Evolutionary conservation across 2,113 vertebrate genomes (phyloP).

Genomic region (Python bivittatus): DNA sequence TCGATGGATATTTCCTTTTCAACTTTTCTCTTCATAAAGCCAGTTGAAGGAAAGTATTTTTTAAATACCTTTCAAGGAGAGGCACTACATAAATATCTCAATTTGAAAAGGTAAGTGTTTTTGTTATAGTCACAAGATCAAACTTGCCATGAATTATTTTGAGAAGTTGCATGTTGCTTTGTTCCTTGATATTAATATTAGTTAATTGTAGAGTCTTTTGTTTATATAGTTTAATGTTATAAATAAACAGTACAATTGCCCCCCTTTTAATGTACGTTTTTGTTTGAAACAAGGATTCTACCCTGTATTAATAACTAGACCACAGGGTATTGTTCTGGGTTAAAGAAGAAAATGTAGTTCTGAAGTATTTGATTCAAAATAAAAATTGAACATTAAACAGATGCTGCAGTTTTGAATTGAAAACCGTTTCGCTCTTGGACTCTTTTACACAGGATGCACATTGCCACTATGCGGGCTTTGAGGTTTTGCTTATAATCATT

Average conservation of each 20-base stretch:
- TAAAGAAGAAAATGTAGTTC: neutral
- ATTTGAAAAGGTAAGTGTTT: neutral
- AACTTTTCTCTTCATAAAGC: neutral
- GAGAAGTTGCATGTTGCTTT: conserved; percentile 4
- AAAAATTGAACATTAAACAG: neutral
- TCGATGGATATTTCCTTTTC: neutral
- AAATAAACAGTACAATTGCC: conserved; percentile 7
- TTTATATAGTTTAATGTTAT: neutral
- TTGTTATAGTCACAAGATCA: neutral
- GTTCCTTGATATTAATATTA: neutral
- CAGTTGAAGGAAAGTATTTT: neutral
- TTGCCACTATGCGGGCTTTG: neutral
- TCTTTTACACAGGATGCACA: neutral
- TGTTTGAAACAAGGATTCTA: neutral
- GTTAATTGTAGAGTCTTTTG: neutral
- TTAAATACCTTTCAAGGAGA: neutral
- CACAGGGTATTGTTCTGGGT: neutral
- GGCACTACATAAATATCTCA: conserved; percentile 1
- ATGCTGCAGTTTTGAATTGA: neutral
- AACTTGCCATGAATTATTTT: conserved; percentile 23
- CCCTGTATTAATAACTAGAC: neutral
- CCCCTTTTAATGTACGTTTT: neutral
- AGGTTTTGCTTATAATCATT: neutral
- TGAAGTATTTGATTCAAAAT: neutral
- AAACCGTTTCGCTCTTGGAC: neutral